Base-by-base conservation (phyloP, 2,113 vertebrate genomes). In the Alectura lathami region DNA sequence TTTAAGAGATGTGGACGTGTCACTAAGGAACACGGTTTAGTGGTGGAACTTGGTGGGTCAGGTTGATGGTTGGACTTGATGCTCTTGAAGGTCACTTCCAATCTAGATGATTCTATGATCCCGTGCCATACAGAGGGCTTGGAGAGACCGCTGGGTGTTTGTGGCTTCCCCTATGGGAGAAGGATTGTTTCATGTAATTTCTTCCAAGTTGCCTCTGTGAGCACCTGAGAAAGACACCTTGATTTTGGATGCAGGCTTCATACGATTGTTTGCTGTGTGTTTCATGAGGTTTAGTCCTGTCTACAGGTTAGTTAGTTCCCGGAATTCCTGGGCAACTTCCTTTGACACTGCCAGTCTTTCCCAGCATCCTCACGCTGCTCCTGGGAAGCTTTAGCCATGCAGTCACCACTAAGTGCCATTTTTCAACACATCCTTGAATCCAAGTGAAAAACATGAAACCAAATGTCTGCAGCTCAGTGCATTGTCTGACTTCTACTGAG, bases 341-440 rank as follows among this genome's bases (percentile, higher is more conserved):
- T 9, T 22, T 59, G 4, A 18, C 47, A 26, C 4, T n/a, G 27
- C 38, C 30, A 13, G 0, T 3, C 57, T 42, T 47, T 48, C n/a
- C 27, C 7, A 11, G n/a, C 29, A 23, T 57, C 36, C 62, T 64
- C 16, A 13, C 47, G 14, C 40, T 2, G 3, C 27, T 29, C 30
- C 13, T n/a, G 66, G n/a, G 23, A 18, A 74, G 3, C 29, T 30
- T 59, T 17, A 17, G 47, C 9, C 4, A 0, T 30, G 4, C 1
- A 30, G 45, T 18, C 43, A 20, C 6, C 73, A 17, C 20, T 3
- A 16, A 27, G 2, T 11, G 11, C 24, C 17, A 23, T 10, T 1
- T 34, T 51, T 79, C 66, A 57, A 34, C 79, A 29, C 7, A 30
- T 27, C 13, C 70, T 32, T 26, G 11, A 57, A 57, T n/a, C 32